Evolutionary conservation across 1,140 invertebrate species (phyloP).

Genomic region (Drosophila repleta): DNA sequence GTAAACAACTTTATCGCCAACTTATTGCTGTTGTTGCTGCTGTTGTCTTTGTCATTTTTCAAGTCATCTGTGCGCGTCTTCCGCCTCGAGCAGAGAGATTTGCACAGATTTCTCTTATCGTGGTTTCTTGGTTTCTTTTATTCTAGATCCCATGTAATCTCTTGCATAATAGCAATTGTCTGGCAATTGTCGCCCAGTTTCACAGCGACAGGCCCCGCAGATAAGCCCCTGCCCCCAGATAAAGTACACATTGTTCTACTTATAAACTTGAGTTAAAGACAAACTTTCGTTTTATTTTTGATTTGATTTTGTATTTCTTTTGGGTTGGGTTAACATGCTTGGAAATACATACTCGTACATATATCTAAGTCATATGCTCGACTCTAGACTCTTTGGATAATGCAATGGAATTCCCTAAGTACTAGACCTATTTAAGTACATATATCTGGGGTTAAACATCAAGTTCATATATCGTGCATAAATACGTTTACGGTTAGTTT

Average conservation of each 20-base stretch:
- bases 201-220: slow-evolving; percentile 30
- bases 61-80: slow-evolving; percentile 52
- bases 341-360: slow-evolving; percentile 48
- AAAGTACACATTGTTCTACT: slow-evolving; percentile 15
- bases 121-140: slow-evolving; percentile 6
- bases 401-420: slow-evolving; percentile 47
- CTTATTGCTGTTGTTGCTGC: slow-evolving; percentile 11
- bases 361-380: slow-evolving; percentile 36
- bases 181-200: slow-evolving; percentile 52
- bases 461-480: slow-evolving; percentile 28
- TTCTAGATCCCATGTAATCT: neutral
- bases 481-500: slow-evolving; percentile 38
- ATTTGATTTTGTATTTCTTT: slow-evolving; percentile 4
- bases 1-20: slow-evolving; percentile 79
- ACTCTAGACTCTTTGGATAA: slow-evolving; percentile 49
- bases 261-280: slow-evolving; percentile 15
- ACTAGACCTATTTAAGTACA: slow-evolving; percentile 40
- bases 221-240: slow-evolving; percentile 33
- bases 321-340: slow-evolving; percentile 70
- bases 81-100: slow-evolving; percentile 47
- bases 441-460: slow-evolving; percentile 23
- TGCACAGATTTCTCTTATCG: slow-evolving; percentile 58
- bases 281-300: neutral
- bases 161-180: slow-evolving; percentile 52
- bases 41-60: slow-evolving; percentile 25